Base-by-base conservation (phyloP, 2,888 invertebrate genomes). In the Eulithis prunata region DNA sequence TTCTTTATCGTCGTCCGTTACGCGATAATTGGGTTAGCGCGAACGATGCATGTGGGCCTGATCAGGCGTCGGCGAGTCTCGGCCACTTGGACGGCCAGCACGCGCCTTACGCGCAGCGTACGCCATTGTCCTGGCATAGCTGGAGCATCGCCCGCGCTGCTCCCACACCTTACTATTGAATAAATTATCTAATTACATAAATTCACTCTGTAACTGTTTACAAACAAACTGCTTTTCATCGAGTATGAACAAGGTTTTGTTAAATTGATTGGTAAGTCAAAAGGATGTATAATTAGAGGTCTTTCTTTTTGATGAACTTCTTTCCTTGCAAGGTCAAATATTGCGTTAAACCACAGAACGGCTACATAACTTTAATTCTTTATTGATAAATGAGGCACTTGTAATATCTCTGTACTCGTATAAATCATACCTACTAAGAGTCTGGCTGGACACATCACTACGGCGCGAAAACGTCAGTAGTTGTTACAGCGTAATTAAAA, bases 11-110 rank as follows among this genome's bases (percentile, higher is more conserved):
- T 90, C 87, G 72, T 90, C 90, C 87, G 91, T 91, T 91, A 90
- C 90, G 90, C 89, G 92, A 91, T 92, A 93, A 93, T 93, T 93
- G 92, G 92, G 92, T 93, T 92, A 92, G 91, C 84, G 82, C 77
- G 81, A 79, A 76, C 83, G 86, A 86, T 90, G 88, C 90, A 91
- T 92, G 92, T 91, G 92, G 91, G 91, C 86, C 91, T 82, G 87
- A 78, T 78, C 85, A 82, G 87, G 92, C 92, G 92, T 91, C 92
- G 90, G 91, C 90, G 90, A 86, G 92, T 93, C 92, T 93, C 89
- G 89, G 75, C 72, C 78, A 75, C 77, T 79, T 79, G 76, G 76
- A 68, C 75, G 75, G 69, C 78, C 75, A 78, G 78, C 81, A 75
- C 81, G 71, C 80, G 73, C 73, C 66, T 49, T 54, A 58, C 69